Base-by-base conservation (phyloP, 2,797 vertebrate genomes). In the Novumbra hubbsi region DNA sequence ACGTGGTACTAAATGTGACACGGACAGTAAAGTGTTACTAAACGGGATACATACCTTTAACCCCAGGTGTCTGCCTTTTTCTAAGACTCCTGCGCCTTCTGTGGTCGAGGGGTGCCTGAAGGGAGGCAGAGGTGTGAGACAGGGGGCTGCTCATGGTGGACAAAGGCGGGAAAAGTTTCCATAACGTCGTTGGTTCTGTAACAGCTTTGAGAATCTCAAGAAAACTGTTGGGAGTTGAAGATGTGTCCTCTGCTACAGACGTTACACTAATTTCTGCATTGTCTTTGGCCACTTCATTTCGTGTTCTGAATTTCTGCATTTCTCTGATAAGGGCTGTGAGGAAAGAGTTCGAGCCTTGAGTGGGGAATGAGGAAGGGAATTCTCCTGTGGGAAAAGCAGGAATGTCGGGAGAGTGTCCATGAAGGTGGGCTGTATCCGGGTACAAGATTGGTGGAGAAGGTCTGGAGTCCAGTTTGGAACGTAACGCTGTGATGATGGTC, bases 401-500 rank as follows among this genome's bases (percentile, higher is more conserved):
- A 38, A 8, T 50, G 7, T 9, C 57, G 17, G 76, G 65, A 30
- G 82, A 76, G 19, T 82, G 80, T 52, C 85, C 80, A 38, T 83
- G 77, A 57, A 89, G 81, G 73, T 80, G 71, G 45, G 19, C 30
- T 2, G 74, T 19, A 68, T 91, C 85, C 80, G 91, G 70, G 68
- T 82, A 70, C 70, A 91, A 74, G 21, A 81, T 70, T 16, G 87
- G 86, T 76, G 90, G 88, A 82, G 88, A 75, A 38, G 83, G 83
- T 78, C 81, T 84, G 30, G 84, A 88, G 71, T 86, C 77, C 75
- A 96, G 68, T 84, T 92, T 94, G 76, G 87, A 91, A n/a, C 19
- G 85, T 63, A 96, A 86, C 48, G 87, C 84, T 67, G 75, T 68
- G 84, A 95, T 93, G 69, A 92, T 69, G 68, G 90, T 88, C 63